Percentiles rank a stretch among this genome's conserved stretches.
These are phyloP conservation scores for Emydura subglobosa DNA, from an alignment of 2,113 vertebrate species.

Conservation along the genomic window DNA sequence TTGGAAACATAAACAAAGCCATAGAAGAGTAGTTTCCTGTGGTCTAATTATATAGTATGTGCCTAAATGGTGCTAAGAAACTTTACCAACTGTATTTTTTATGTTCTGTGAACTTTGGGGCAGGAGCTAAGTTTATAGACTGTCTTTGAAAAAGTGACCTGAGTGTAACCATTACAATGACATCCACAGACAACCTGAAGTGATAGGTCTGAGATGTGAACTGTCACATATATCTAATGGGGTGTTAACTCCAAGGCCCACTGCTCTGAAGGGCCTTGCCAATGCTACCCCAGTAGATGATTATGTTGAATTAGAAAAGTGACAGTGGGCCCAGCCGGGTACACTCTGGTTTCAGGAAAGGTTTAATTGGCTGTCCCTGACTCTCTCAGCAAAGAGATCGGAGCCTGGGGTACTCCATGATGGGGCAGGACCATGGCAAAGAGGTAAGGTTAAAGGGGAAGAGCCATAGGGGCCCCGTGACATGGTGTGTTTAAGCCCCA, in stretches of 20 bases:
- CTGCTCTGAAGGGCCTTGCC: not conserved
- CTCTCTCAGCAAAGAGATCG: not conserved
- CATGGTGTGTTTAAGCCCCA: not conserved
- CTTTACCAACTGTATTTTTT: not conserved
- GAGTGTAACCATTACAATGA: not conserved
- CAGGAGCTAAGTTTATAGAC: not conserved
- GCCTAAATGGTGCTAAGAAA: not conserved
- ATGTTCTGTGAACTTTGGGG: not conserved
- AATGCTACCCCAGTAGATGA: not conserved
- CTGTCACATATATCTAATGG: not conserved
- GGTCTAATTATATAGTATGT: not conserved
- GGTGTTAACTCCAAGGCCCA: not conserved
- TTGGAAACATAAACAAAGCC: not conserved
- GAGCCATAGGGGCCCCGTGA: not conserved
- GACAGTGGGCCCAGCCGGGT: not conserved
- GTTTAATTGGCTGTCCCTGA: not conserved
- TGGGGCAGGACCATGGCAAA: not conserved
- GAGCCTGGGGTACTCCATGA: not conserved
- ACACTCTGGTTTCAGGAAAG: not conserved
- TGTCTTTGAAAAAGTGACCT: not conserved
- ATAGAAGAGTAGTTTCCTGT: not conserved
- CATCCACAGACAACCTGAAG: not conserved
- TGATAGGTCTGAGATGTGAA: not conserved
- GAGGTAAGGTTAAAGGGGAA: not conserved
- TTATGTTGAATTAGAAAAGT: not conserved